Conservation (phyloP, 2,797 vertebrate genomes). For the Salmo trutta region DNA sequence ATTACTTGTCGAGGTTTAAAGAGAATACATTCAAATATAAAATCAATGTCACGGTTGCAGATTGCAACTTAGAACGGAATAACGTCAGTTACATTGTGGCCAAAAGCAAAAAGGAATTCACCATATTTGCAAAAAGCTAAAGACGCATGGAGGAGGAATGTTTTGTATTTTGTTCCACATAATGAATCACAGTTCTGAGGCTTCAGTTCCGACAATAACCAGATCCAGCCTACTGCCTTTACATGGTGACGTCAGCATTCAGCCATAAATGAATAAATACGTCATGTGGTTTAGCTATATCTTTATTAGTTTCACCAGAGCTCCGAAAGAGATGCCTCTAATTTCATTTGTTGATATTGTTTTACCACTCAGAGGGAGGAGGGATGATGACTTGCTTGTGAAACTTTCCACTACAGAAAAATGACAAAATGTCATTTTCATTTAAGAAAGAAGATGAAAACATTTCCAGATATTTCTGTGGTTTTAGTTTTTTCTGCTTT, state of each 20-base stretch:
- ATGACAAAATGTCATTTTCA: neutral
- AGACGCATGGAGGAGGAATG: slow-evolving; percentile 22
- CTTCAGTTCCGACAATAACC: slow-evolving; percentile 69
- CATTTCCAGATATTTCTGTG: neutral
- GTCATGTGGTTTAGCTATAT: slow-evolving; percentile 69
- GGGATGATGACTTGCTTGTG: neutral
- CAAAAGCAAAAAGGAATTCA: slow-evolving; percentile 43
- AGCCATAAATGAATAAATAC: slow-evolving; percentile 69
- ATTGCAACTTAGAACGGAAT: slow-evolving; percentile 23
- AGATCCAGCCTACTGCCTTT: slow-evolving; percentile 61
- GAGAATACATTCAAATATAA: slow-evolving; percentile 12
- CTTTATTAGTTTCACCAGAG: slow-evolving; percentile 62
- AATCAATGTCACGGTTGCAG: slow-evolving; percentile 37
- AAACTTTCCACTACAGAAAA: slow-evolving; percentile 39
- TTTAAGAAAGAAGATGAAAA: neutral
- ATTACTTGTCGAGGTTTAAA: slow-evolving; percentile 33
- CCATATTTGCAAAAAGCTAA: slow-evolving; percentile 6
- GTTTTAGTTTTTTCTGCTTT: neutral
- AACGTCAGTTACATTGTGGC: slow-evolving; percentile 36
- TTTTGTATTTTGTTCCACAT: slow-evolving; percentile 48
- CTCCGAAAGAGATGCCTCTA: slow-evolving; percentile 55
- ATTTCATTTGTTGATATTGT: slow-evolving; percentile 68
- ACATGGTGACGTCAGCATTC: slow-evolving; percentile 60
- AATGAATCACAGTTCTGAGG: slow-evolving; percentile 60
- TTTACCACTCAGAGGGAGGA: slow-evolving; percentile 53